Evolutionary conservation across 2,888 invertebrate genomes (phyloP), one percentile per base, ranked within the genome.

Genomic region (Microctonus brassicae): DNA sequence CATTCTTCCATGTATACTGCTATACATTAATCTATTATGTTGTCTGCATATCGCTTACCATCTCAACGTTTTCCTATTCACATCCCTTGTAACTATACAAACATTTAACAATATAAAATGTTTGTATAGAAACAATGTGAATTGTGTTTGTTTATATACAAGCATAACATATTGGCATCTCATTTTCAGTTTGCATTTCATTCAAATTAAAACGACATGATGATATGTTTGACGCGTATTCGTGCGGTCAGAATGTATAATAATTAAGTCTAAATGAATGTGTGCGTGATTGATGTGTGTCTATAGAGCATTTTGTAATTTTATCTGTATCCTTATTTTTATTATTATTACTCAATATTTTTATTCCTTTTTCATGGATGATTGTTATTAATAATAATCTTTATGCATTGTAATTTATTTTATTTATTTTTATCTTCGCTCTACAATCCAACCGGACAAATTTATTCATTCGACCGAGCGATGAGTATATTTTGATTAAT

Each of bases 391-490:
- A n/a, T 47, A 7, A 26, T n/a, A n/a, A 29, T 17, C 9, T 63
- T 47, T n/a, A 29, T 29, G 47, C 17, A 63, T 52, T 47, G 17
- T 39, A 24, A 42, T 20, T 47, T 63, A 29, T 33, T 29, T 47
- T 26, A 20, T 52, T 26, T 47, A 20, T 63, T 24, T 63, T 47
- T 63, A 20, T 47, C 20, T 47, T 47, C 47, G 17, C 47, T n/a
- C 47, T 47, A 17, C 17, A 6, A n/a, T 47, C 47, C n/a, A 47
- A 26, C 47, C 29, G 29, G 34, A 20, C 17, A 24, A 39, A 39
- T 47, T n/a, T n/a, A n/a, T n/a, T n/a, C 26, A 29, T 63, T 63
- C 63, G 63, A 63, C 63, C 63, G 63, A 63, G 63, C 63, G 63
- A 63, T 63, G 42, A 47, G 26, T 20, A 47, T 47, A n/a, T 13